These are phyloP conservation scores for Probosciger aterrimus DNA, from an alignment of 2,113 vertebrate genomes.

Conservation along the genomic window DNA sequence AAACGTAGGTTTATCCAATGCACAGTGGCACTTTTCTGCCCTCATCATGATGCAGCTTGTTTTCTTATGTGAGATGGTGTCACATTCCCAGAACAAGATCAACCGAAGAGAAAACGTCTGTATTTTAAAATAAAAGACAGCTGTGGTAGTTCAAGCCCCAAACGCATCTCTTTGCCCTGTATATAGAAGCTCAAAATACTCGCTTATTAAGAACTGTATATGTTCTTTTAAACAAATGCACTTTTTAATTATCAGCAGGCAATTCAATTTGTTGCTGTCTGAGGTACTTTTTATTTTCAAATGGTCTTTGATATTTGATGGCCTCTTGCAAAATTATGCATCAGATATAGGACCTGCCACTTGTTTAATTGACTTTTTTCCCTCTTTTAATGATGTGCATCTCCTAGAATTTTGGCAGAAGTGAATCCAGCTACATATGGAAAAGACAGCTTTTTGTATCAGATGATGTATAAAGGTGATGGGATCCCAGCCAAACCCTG, in stretches of 20 bases:
- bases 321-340: background rate
- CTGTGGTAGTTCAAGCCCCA: background rate
- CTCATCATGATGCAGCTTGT: background rate
- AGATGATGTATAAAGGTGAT: background rate
- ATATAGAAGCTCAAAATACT: background rate
- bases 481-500: background rate
- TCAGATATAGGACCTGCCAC: background rate
- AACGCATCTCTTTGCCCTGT: background rate
- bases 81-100: background rate
- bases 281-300: background rate
- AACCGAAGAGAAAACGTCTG: background rate
- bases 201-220: background rate
- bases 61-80: background rate
- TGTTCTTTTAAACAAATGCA: background rate
- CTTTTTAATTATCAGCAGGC: conserved; percentile 29
- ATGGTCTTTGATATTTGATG: conserved; percentile 18
- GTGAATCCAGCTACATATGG: background rate
- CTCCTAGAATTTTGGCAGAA: background rate
- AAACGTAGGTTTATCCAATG: background rate
- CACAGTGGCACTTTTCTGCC: background rate
- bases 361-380: background rate
- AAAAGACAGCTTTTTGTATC: background rate
- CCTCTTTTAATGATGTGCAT: background rate
- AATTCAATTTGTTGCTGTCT: conserved; percentile 41
- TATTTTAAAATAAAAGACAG: background rate